Evolutionary conservation across 1,140 invertebrate species (phyloP).

Genomic region (Lysiphlebus fabarum): DNA sequence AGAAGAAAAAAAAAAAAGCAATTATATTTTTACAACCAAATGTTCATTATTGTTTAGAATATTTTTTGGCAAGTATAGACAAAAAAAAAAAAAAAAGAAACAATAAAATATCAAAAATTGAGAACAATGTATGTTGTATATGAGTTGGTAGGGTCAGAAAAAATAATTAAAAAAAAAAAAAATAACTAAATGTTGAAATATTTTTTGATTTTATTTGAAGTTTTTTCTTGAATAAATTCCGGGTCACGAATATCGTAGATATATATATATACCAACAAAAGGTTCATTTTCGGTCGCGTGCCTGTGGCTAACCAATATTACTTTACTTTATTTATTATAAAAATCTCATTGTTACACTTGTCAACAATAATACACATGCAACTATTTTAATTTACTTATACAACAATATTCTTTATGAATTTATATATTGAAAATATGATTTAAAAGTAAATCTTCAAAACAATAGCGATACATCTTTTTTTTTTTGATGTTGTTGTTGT

Average conservation of each 20-base stretch:
- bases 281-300: conserved; percentile 14
- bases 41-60: background rate
- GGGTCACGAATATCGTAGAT: conserved; percentile 10
- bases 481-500: too few relatives aligned
- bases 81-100: background rate
- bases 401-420: too few relatives aligned
- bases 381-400: too few relatives aligned
- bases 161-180: too few relatives aligned
- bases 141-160: too few relatives aligned
- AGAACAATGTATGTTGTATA: background rate
- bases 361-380: too few relatives aligned
- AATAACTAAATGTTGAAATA: too few relatives aligned
- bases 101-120: background rate
- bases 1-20: background rate
- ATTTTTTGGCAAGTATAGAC: background rate
- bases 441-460: too few relatives aligned
- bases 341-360: too few relatives aligned
- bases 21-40: background rate
- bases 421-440: too few relatives aligned
- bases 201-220: conserved; percentile 6
- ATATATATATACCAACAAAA: conserved; percentile 15
- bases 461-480: too few relatives aligned
- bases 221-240: conserved; percentile 8
- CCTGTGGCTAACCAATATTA: background rate
- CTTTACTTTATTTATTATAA: too few relatives aligned